These are phyloP conservation scores for Cyrtorhinus lividipennis DNA, from an alignment of 1,140 invertebrate genomes.

Conservation along the genomic window DNA sequence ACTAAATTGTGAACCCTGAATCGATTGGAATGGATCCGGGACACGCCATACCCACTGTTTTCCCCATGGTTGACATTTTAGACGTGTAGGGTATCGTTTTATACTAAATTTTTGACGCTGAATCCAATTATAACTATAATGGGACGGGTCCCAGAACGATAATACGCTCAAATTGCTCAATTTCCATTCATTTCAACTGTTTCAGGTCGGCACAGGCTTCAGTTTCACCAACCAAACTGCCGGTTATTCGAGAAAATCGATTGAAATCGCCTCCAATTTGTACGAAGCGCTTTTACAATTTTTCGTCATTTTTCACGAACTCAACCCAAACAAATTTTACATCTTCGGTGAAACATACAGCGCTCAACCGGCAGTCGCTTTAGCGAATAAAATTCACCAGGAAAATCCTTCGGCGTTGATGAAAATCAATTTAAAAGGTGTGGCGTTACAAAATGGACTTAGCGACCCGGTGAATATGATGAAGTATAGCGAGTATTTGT, in stretches of 20 bases:
- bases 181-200: too few species aligned
- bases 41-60: too few species aligned
- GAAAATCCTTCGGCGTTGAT: constrained; percentile 42
- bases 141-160: too few species aligned
- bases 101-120: too few species aligned
- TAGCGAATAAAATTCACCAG: constrained; percentile 59
- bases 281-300: neutral
- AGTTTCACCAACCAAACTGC: neutral
- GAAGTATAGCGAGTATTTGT: constrained; percentile 64
- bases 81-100: too few species aligned
- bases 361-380: constrained; percentile 28
- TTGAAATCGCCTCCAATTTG: neutral
- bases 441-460: constrained; percentile 75
- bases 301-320: neutral
- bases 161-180: too few species aligned
- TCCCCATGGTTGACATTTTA: too few species aligned
- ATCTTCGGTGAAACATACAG: neutral
- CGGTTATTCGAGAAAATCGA: neutral
- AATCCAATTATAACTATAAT: too few species aligned
- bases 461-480: constrained; percentile 65
- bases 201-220: constrained; percentile 46
- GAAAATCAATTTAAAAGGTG: constrained; percentile 46
- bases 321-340: neutral
- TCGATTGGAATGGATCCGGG: too few species aligned
- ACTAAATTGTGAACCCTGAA: too few species aligned